Conservation (phyloP, 1,140 invertebrate genomes). For the Ruditapes philippinarum region DNA sequence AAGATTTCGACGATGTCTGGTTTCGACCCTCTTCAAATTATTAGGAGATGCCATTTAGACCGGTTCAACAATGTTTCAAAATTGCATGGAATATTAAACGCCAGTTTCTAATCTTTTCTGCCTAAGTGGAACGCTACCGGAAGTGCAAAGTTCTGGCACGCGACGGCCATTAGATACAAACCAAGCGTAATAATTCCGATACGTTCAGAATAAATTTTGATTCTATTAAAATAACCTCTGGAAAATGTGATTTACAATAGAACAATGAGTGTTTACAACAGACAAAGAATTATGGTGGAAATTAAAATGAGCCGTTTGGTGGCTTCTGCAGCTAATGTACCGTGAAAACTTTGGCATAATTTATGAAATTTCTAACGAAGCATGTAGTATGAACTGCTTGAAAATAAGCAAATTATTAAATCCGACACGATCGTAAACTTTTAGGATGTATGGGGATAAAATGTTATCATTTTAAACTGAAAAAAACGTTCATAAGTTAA, state of each 20-base stretch:
- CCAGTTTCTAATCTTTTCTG: not conserved
- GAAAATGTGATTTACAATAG: not conserved
- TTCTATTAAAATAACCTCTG: conserved; percentile 36
- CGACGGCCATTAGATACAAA: conserved; percentile 47
- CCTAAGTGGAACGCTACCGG: conserved; percentile 44
- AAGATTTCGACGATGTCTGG: no score
- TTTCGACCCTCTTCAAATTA: no score
- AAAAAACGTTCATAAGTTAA: no score
- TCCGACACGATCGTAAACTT: conserved; percentile 11
- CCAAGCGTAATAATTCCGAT: conserved; percentile 52
- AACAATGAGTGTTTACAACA: not conserved
- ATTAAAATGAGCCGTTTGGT: not conserved
- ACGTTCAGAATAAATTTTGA: conserved; percentile 51
- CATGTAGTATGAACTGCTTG: conserved; percentile 38
- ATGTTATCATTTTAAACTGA: no score
- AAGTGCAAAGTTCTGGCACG: conserved; percentile 65
- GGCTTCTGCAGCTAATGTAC: conserved; percentile 49
- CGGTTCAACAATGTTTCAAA: not conserved
- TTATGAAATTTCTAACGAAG: conserved; percentile 29
- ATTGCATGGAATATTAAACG: conserved; percentile 16
- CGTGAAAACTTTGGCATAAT: conserved; percentile 61
- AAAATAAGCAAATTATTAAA: not conserved
- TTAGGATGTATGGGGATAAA: not conserved
- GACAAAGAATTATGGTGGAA: conserved; percentile 22
- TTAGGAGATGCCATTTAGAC: no score